Evolutionary conservation across 2,797 vertebrate species (phyloP).

Genomic region (Staurois parvus): DNA sequence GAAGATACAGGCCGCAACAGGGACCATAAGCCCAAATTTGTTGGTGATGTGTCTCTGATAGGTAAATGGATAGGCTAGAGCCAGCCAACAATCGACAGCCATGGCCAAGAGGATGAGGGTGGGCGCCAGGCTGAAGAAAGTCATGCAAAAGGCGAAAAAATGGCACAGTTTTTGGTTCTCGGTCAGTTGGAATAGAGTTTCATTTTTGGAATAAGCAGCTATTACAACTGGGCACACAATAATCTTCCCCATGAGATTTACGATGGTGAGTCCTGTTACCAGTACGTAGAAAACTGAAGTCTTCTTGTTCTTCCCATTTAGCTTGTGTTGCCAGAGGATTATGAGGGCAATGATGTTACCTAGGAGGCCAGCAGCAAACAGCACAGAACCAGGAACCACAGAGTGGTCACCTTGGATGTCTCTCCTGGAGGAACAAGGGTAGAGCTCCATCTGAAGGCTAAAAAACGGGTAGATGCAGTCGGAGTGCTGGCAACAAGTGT

Average conservation of each 20-base stretch:
- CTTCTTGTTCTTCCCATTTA: slow-evolving; percentile 58
- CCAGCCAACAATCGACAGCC: slow-evolving; percentile 79
- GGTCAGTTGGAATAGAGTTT: slow-evolving; percentile 61
- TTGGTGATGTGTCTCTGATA: slow-evolving; percentile 71
- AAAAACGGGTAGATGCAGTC: neutral
- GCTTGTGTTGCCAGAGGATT: slow-evolving; percentile 72
- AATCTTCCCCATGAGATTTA: slow-evolving; percentile 77
- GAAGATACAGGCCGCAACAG: slow-evolving; percentile 63
- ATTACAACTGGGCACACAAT: slow-evolving; percentile 67
- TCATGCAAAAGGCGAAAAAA: slow-evolving; percentile 76
- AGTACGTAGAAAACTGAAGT: slow-evolving; percentile 76
- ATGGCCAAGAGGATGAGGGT: slow-evolving; percentile 77
- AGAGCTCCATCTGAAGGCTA: slow-evolving; percentile 38
- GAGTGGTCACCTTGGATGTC: slow-evolving; percentile 69
- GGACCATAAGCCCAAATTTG: slow-evolving; percentile 64
- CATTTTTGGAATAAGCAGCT: slow-evolving; percentile 66
- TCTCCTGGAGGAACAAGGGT: slow-evolving; percentile 67
- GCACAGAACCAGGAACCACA: slow-evolving; percentile 66
- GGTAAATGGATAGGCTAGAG: slow-evolving; percentile 77
- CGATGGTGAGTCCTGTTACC: slow-evolving; percentile 73
- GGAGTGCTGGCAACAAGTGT: neutral
- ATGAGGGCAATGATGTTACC: slow-evolving; percentile 75
- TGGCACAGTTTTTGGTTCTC: slow-evolving; percentile 62
- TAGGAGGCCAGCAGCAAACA: slow-evolving; percentile 73
- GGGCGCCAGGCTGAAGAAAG: slow-evolving; percentile 79